These are phyloP conservation scores for Drosophila kokeensis DNA, from an alignment of 2,888 invertebrate species.

Conservation along the genomic window DNA sequence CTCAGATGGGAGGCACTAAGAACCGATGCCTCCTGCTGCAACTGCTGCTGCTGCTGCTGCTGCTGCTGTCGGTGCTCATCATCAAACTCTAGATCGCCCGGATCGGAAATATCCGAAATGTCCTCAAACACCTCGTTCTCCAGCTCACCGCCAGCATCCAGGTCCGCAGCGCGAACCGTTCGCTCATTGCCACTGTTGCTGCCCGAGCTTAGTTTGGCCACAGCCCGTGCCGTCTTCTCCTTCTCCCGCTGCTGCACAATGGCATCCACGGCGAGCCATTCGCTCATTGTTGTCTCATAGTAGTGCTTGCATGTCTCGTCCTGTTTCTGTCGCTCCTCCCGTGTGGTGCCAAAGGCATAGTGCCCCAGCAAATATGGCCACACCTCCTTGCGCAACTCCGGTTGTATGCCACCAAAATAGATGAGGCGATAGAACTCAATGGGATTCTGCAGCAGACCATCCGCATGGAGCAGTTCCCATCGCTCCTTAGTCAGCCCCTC, in stretches of 20 bases:
- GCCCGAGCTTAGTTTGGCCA: conserved; percentile 93
- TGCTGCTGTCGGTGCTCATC: conserved; percentile 65
- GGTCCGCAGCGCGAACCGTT: conserved; percentile 85
- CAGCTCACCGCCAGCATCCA: conserved; percentile 87
- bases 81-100: conserved; percentile 84
- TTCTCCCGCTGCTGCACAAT: conserved; percentile 93
- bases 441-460: conserved; percentile 87
- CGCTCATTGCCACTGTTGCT: conserved; percentile 87
- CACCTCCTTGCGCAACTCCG: conserved; percentile 91
- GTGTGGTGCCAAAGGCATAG: conserved; percentile 90
- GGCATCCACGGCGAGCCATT: conserved; percentile 97
- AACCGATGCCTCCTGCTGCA: conserved; percentile 17
- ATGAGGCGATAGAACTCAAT: conserved; percentile 92
- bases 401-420: conserved; percentile 94
- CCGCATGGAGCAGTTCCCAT: conserved; percentile 90
- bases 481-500: conserved; percentile 91
- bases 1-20: conserved; percentile 55
- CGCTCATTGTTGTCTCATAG: conserved; percentile 96
- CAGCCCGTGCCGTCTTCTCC: conserved; percentile 93
- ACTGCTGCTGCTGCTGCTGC: background rate
- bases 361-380: conserved; percentile 96
- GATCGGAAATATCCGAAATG: conserved; percentile 86
- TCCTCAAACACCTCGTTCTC: conserved; percentile 87
- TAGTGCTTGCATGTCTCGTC: conserved; percentile 89
- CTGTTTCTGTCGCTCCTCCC: conserved; percentile 88